A percentile compares a stretch with the other conserved stretches of the same genome.
Evolutionary conservation across 2,888 invertebrate genomes (phyloP).

Genomic region (Pachymerium ferrugineum): DNA sequence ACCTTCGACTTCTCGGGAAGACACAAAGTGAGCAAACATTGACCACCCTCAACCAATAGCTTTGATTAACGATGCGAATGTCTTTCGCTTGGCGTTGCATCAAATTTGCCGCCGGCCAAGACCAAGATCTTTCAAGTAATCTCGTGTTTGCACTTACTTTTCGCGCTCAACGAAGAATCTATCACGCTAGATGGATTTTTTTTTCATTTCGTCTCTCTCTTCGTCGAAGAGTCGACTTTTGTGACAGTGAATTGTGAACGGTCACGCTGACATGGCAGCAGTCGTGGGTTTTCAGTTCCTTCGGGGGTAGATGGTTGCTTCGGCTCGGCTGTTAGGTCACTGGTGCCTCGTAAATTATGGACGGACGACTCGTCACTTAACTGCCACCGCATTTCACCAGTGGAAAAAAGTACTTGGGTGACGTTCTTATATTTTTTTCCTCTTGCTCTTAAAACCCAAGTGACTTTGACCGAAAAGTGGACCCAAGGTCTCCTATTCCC

Average conservation of each 20-base stretch:
- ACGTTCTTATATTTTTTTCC: background rate
- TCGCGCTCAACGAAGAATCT: too few species aligned
- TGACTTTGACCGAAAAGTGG: slow-evolving; percentile 2
- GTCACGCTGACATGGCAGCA: slow-evolving; percentile 13
- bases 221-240: background rate
- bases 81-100: too few species aligned
- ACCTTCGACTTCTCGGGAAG: background rate
- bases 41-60: background rate
- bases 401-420: background rate
- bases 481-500: background rate
- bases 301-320: background rate
- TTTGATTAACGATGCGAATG: background rate
- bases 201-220: background rate
- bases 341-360: slow-evolving; percentile 1
- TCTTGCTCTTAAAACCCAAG: background rate
- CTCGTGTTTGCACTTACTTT: background rate
- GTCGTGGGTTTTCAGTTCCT: background rate
- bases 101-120: background rate
- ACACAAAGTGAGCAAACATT: background rate
- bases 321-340: background rate
- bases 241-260: slow-evolving; percentile 6
- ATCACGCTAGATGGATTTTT: background rate
- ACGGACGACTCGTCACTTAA: background rate
- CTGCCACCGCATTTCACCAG: background rate
- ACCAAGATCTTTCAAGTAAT: background rate